These are phyloP conservation scores for Acinonyx jubatus DNA, from an alignment of 2,113 vertebrate genomes.

Conservation along the genomic window DNA sequence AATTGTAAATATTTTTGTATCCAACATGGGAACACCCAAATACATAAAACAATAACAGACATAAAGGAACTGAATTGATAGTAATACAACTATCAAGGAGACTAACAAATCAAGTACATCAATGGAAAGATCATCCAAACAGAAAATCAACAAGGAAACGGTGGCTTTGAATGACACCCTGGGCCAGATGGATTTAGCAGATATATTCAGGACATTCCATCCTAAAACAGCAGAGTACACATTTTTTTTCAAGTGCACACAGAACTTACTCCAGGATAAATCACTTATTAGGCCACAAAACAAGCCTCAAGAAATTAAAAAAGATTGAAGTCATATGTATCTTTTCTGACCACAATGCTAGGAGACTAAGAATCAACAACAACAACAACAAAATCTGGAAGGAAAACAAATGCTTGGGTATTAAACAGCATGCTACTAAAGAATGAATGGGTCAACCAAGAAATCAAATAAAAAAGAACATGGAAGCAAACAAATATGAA, in stretches of 20 bases:
- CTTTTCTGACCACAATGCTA: background rate
- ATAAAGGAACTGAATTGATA: background rate
- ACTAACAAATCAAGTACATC: background rate
- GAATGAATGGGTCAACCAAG: background rate
- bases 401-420: background rate
- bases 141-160: background rate
- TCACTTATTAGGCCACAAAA: background rate
- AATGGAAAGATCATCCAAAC: background rate
- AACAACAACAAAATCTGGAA: background rate
- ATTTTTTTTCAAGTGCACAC: background rate
- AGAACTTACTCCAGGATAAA: background rate
- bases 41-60: background rate
- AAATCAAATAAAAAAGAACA: background rate
- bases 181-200: background rate
- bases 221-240: background rate
- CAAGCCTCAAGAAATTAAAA: background rate
- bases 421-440: background rate
- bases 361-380: background rate
- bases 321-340: background rate
- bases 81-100: background rate
- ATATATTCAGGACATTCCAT: background rate
- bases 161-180: background rate
- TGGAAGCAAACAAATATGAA: background rate
- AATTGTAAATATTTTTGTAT: background rate
- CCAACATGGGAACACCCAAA: background rate